Evolutionary conservation across 2,797 vertebrate genomes (phyloP).

Genomic region (Perodicticus potto): DNA sequence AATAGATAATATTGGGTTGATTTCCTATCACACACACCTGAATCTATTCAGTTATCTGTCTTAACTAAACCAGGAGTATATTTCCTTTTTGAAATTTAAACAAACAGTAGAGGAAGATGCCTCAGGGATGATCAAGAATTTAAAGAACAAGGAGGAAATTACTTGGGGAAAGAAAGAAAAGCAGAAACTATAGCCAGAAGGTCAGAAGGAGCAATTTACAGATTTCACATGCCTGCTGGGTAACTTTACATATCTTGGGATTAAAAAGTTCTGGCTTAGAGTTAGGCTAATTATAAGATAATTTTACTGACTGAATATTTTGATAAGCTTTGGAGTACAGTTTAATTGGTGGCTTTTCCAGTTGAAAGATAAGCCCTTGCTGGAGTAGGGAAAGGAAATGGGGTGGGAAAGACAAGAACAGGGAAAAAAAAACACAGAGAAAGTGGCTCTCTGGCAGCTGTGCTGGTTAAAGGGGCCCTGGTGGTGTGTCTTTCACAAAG

Average conservation of each 20-base stretch:
- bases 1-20: not conserved
- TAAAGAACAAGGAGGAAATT: conserved; percentile 65
- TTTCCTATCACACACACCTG: not conserved
- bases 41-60: not conserved
- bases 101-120: conserved; percentile 21
- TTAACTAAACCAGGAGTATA: not conserved
- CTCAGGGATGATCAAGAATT: not conserved
- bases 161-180: conserved; percentile 55
- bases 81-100: conserved; percentile 18
- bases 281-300: conserved; percentile 69
- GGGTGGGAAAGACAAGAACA: not conserved
- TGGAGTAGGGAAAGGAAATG: conserved; percentile 48
- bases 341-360: conserved; percentile 72
- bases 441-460: not conserved
- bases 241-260: conserved; percentile 66
- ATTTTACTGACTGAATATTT: conserved; percentile 69
- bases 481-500: not conserved
- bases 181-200: conserved; percentile 41
- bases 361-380: conserved; percentile 65
- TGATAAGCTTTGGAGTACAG: conserved; percentile 70
- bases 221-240: conserved; percentile 35
- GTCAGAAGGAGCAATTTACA: conserved; percentile 57
- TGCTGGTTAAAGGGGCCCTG: not conserved
- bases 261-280: conserved; percentile 73
- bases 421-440: not conserved